phyloP scores from a whole-genome alignment of 1,140 invertebrate genomes.

The Lasioglossum albipes region DNA sequence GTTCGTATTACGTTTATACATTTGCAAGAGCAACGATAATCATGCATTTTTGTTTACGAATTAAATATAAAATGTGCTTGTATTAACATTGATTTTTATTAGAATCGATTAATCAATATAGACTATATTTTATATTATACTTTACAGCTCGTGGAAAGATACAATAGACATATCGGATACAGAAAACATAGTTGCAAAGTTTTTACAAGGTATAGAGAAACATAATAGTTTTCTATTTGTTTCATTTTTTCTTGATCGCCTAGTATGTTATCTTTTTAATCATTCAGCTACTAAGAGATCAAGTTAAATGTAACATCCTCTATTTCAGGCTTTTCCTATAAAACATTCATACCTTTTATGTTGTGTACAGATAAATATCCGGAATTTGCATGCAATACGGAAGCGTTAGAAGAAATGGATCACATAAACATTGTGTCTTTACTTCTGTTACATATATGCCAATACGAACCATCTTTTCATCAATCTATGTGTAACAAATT shows the following conservation, averaged over 20 bases:
- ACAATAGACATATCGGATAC: constrained; percentile 6
- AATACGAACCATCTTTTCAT: constrained; percentile 68
- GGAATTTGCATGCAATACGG: constrained; percentile 58
- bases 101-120: background rate
- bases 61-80: background rate
- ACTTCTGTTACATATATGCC: constrained; percentile 70
- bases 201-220: constrained; percentile 21
- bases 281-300: background rate
- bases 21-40: background rate
- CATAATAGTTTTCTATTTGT: constrained; percentile 1
- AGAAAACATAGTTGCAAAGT: constrained; percentile 30
- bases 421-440: constrained; percentile 68
- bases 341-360: constrained; percentile 1
- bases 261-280: background rate
- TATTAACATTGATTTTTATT: background rate
- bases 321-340: background rate
- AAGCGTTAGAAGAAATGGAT: constrained; percentile 41
- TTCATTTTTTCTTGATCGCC: no score
- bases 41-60: background rate
- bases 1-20: background rate
- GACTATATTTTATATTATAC: constrained; percentile 2
- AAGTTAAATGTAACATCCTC: background rate
- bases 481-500: constrained; percentile 72
- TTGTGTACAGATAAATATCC: constrained; percentile 73
- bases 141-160: constrained; percentile 42